Evolutionary conservation across 35 echinoderm and acorn worm species (phyloP), one percentile per base, ranked within the genome.

Genomic region (Apostichopus japonicus): DNA sequence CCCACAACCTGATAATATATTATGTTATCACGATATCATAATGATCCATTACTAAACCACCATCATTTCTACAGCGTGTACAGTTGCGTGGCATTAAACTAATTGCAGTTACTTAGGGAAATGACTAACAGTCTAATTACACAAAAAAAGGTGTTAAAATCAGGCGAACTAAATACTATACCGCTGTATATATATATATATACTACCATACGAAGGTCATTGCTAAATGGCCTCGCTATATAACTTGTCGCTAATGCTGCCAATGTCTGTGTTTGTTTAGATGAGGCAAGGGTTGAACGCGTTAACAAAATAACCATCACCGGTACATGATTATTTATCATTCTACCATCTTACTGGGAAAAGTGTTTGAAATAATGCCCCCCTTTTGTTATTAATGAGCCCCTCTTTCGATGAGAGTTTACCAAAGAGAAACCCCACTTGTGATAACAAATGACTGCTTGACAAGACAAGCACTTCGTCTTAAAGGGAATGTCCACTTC

Each of bases 341-440:
- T 84, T 58, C 81, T 84, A 84, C 54, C 81, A 84, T 57, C 17
- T 55, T 21, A 58, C 54, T 13, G 56, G 17, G 53, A 23, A 57
- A 54, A 84, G 81, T 84, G 81, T 84, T 84, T 84, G 56, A 84
- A 54, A 83, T 84, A 84, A 54, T 84, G 81, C 81, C 81, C 81
- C 33, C 81, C 81, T 84, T 80, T 84, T 84, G 81, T 84, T 84
- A 84, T 84, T 84, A 84, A 84, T 84, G 81, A 84, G 55, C 81
- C 81, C 81, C 81, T 84, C 81, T 84, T 84, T 59, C 56, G 54
- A 84, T 58, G 81, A 84, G 81, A 19, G 81, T 58, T 84, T 10
- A 23, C 54, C 54, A 84, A 84, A 57, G 81, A 58, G 81, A 23
- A 84, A 54, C 81, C 21, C 81, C 54, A 84, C 81, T 84, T 84